Conservation (phyloP, 2,797 vertebrate genomes). For the Sebastes wilsoni region DNA sequence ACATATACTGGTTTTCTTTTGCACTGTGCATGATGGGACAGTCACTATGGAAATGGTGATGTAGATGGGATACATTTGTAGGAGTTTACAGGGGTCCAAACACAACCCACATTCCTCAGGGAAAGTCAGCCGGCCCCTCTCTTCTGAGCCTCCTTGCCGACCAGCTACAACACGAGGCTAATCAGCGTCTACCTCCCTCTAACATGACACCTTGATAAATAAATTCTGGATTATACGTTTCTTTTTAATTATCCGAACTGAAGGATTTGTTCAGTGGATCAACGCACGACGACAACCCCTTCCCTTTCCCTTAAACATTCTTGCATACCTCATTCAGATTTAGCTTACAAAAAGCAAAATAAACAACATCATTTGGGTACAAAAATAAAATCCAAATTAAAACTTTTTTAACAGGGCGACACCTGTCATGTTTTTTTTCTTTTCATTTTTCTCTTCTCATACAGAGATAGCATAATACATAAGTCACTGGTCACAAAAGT, state of each 20-base stretch:
- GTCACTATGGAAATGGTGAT: constrained; percentile 76
- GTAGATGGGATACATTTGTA: constrained; percentile 62
- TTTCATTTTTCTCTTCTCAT: constrained; percentile 48
- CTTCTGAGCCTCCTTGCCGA: background rate
- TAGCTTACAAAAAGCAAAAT: constrained; percentile 75
- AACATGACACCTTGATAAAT: constrained; percentile 53
- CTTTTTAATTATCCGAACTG: constrained; percentile 9
- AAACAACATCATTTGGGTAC: constrained; percentile 74
- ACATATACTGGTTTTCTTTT: constrained; percentile 75
- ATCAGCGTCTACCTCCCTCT: constrained; percentile 10
- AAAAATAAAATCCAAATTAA: constrained; percentile 87
- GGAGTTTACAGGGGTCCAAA: constrained; percentile 64
- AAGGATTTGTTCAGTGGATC: constrained; percentile 52
- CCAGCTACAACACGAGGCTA: constrained; percentile 43
- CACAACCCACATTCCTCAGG: constrained; percentile 54
- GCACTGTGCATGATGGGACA: constrained; percentile 78
- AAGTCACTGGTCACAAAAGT: constrained; percentile 79
- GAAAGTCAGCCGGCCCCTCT: constrained; percentile 21
- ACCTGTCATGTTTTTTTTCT: constrained; percentile 29
- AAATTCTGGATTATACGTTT: constrained; percentile 32
- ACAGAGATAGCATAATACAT: constrained; percentile 76
- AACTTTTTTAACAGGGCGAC: constrained; percentile 61
- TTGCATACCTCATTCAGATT: constrained; percentile 67
- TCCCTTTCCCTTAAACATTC: constrained; percentile 64
- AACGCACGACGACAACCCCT: constrained; percentile 32